phyloP scores from a whole-genome alignment of 2,113 vertebrate species.

The Nesospiza acunhae region DNA sequence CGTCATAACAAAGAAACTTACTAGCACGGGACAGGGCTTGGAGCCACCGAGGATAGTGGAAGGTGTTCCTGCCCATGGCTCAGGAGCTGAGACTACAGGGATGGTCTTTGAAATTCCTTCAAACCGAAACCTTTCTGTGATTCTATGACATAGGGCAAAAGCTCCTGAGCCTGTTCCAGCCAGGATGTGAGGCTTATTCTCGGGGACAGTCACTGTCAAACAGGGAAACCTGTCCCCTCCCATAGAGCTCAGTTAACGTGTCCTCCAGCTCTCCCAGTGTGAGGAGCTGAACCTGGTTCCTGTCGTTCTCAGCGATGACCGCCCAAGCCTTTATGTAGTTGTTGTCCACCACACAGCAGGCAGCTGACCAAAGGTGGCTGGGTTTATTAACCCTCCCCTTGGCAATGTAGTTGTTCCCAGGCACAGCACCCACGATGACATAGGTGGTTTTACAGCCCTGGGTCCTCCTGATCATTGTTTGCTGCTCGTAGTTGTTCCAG shows the following conservation, averaged over 20 bases:
- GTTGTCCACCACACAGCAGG: slow-evolving; percentile 38
- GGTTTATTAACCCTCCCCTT: slow-evolving; percentile 59
- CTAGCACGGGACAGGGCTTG: background rate
- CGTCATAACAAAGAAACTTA: background rate
- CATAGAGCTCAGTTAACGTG: background rate
- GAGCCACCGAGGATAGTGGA: background rate
- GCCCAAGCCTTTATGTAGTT: slow-evolving; percentile 28
- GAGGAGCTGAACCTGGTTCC: background rate
- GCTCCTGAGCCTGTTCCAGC: background rate
- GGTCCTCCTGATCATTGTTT: background rate
- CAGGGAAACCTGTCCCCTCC: background rate
- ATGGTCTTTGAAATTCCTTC: background rate
- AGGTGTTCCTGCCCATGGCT: background rate
- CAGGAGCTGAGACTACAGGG: background rate
- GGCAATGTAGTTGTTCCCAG: slow-evolving; percentile 49
- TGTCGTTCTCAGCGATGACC: slow-evolving; percentile 15
- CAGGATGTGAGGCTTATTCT: background rate
- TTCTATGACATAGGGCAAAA: background rate
- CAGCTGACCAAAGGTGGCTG: slow-evolving; percentile 50
- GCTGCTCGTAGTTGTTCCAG: slow-evolving; percentile 74
- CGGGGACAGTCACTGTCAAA: slow-evolving; percentile 52
- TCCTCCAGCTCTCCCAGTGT: slow-evolving; percentile 33
- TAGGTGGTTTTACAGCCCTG: slow-evolving; percentile 20
- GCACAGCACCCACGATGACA: slow-evolving; percentile 8
- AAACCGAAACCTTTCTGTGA: background rate